Evolutionary conservation across 1,140 invertebrate genomes (phyloP).

Genomic region (Macrocentrus cingulum): DNA sequence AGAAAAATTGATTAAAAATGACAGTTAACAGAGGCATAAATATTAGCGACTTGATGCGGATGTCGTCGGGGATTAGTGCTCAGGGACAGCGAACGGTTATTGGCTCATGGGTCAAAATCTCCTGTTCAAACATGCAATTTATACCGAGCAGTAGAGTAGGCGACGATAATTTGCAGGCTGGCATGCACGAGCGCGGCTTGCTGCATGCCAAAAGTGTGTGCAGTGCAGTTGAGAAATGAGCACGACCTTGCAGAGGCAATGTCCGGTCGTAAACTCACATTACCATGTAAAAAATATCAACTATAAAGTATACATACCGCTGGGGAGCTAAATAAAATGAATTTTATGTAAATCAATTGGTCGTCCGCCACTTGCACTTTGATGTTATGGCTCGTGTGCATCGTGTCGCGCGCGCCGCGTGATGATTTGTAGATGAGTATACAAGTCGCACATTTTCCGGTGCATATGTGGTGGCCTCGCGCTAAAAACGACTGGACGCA

Average conservation of each 20-base stretch:
- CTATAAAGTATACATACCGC: neutral
- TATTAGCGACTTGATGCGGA: too few species aligned
- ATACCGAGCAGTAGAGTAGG: neutral
- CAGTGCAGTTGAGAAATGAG: slow-evolving; percentile 22
- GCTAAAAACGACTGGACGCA: slow-evolving; percentile 50
- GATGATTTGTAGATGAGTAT: slow-evolving; percentile 1
- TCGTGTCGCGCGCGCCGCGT: neutral
- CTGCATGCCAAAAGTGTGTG: slow-evolving; percentile 23
- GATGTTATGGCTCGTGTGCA: neutral
- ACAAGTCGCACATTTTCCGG: neutral
- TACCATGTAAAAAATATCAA: neutral
- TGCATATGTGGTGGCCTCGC: slow-evolving; percentile 32
- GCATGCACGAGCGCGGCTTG: neutral
- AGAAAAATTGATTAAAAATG: too few species aligned
- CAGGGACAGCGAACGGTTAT: slow-evolving; percentile 15
- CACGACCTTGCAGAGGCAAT: slow-evolving; percentile 46
- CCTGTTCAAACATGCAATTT: slow-evolving; percentile 7
- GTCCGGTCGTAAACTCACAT: slow-evolving; percentile 42
- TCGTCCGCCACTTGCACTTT: neutral
- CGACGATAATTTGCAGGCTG: slow-evolving; percentile 3
- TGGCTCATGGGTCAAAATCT: slow-evolving; percentile 20
- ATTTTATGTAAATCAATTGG: too few species aligned
- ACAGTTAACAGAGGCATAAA: too few species aligned
- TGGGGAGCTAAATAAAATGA: too few species aligned
- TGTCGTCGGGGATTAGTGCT: neutral